These are phyloP conservation scores for Threskiornis aethiopicus DNA, from an alignment of 2,797 vertebrate genomes.

Conservation along the genomic window DNA sequence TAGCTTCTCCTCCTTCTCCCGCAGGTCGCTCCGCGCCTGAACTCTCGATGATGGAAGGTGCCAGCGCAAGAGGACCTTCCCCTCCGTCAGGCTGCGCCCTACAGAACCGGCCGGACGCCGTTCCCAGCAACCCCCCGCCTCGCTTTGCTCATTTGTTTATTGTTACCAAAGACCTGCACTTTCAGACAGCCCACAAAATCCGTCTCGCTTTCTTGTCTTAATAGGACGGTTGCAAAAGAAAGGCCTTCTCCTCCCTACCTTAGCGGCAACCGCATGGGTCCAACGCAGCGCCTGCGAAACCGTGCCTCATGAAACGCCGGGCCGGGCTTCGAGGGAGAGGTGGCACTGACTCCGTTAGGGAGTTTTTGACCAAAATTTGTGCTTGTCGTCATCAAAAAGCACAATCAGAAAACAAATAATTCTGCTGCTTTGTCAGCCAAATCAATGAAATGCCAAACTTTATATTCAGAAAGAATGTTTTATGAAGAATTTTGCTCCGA, in stretches of 20 bases:
- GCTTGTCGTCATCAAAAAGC: conserved; percentile 10
- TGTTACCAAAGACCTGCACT: conserved; percentile 82
- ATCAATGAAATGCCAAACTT: conserved; percentile 58
- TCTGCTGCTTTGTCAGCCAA: conserved; percentile 27
- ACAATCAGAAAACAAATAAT: not conserved
- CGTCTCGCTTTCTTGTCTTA: conserved; percentile 62
- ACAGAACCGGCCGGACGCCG: not conserved
- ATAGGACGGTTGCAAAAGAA: not conserved
- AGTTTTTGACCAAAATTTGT: conserved; percentile 11
- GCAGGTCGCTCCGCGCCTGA: conserved; percentile 95
- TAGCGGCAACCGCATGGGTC: not conserved
- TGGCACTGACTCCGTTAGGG: not conserved
- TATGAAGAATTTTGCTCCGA: conserved; percentile 67
- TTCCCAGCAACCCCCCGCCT: conserved; percentile 71
- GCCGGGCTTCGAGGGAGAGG: conserved; percentile 6
- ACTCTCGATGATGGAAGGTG: conserved; percentile 91
- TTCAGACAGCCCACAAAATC: conserved; percentile 74
- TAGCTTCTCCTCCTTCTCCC: not conserved
- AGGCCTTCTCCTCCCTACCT: conserved; percentile 26
- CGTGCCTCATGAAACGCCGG: not conserved
- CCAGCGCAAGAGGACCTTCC: not conserved
- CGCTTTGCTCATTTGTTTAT: conserved; percentile 63
- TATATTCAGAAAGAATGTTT: conserved; percentile 59
- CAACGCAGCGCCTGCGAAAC: not conserved
- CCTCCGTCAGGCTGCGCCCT: conserved; percentile 52